Evolutionary conservation across 2,113 vertebrate species (phyloP), one percentile per base, ranked within the genome.

Genomic region (Sinocyclocheilus rhinocerous): DNA sequence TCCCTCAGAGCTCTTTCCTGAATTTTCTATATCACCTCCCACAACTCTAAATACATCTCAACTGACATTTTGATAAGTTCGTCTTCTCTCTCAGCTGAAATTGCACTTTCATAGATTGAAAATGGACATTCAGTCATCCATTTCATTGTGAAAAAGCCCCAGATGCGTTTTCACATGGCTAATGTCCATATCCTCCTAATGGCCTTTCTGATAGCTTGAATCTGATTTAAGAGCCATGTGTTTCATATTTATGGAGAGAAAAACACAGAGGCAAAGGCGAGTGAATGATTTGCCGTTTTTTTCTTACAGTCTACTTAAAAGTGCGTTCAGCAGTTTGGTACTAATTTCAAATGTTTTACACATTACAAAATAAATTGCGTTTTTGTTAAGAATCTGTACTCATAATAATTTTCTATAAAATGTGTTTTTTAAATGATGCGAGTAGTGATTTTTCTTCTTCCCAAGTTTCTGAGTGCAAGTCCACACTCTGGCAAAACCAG

Each of bases 151-250:
- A 22, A 10, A 67, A 78, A 83, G 61, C 33, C n/a, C 29, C 16
- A 69, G 72, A 76, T 84, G 70, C 36, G 65, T 83, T 50, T 76
- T 77, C 33, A 87, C n/a, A 10, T 69, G 75, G 16, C 24, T 82
- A 87, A 83, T 83, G 11, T 70, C 45, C 39, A 83, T 61, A 77
- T 83, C 33, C 20, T 61, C 57, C 50, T 78, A 87, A 77, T 70
- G 50, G 59, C 6, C 67, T 76, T 73, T 76, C 42, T 24, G 42
- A 36, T 82, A 42, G 39, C 57, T 36, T 55, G 45, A n/a, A 76
- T 55, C 39, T 76, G 39, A 81, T 76, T 67, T 50, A 76, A 76
- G 45, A 55, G 42, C 61, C 65, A 11, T n/a, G 8, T 75, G 39
- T n/a, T 16, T 20, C 0, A 48, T 65, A 61, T 75, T 48, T 45